phyloP scores from a whole-genome alignment of 2,888 invertebrate genomes.

The Acrocyrtus sp. region DNA sequence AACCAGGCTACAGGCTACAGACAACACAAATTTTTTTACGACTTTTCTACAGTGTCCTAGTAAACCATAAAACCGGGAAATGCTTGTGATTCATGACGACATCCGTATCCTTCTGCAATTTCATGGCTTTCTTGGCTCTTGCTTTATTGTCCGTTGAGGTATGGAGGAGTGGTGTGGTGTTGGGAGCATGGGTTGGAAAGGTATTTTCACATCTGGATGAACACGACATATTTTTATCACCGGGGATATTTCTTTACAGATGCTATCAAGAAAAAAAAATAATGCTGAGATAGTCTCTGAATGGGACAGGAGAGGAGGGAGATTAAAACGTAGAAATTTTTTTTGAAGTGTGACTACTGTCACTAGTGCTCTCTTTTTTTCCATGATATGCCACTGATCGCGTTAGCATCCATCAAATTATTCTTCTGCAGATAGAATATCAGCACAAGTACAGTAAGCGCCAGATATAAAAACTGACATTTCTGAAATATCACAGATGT shows the following conservation, averaged over 20 bases:
- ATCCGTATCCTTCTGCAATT: slow-evolving; percentile 7
- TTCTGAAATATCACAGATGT: background rate
- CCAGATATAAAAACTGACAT: background rate
- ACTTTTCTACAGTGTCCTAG: slow-evolving; percentile 5
- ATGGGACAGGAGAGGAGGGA: too few relatives aligned
- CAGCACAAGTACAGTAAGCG: too few relatives aligned
- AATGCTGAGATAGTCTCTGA: too few relatives aligned
- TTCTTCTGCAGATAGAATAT: too few relatives aligned
- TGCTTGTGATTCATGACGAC: slow-evolving; percentile 12
- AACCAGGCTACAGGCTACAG: background rate
- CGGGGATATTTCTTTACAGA: too few relatives aligned
- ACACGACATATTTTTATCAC: background rate
- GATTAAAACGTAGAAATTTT: background rate
- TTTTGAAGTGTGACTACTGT: too few relatives aligned
- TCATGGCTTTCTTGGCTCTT: slow-evolving; percentile 24
- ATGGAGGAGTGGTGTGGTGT: too few relatives aligned
- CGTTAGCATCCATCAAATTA: too few relatives aligned
- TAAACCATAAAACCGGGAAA: background rate
- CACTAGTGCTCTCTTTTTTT: too few relatives aligned
- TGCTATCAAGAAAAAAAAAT: too few relatives aligned
- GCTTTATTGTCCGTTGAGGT: slow-evolving; percentile 13
- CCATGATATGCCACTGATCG: too few relatives aligned
- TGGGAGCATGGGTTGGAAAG: background rate
- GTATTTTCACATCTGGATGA: background rate
- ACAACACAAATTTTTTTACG: slow-evolving; percentile 5